A percentile compares a stretch with the other conserved stretches of the same genome.
Conservation (phyloP, 2,113 vertebrate genomes). For the Columba janthina region DNA sequence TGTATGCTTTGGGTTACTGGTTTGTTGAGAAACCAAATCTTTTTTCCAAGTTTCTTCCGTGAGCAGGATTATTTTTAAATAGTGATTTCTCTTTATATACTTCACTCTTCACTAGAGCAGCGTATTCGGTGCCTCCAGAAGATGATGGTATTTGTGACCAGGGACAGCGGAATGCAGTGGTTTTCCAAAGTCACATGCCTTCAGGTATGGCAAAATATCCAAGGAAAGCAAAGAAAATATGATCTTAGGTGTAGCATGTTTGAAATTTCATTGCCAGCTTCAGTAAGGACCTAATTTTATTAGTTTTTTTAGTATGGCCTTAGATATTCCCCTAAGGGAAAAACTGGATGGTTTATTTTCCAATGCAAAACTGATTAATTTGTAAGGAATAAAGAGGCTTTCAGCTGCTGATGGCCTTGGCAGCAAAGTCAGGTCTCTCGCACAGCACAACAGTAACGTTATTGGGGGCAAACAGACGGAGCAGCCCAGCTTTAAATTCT, state of each 20-base stretch:
- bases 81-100: neutral
- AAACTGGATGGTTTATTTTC: neutral
- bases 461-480: neutral
- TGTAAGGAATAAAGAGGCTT: constrained; percentile 11
- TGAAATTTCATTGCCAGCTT: constrained; percentile 9
- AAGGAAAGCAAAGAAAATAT: neutral
- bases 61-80: neutral
- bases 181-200: neutral
- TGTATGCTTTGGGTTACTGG: neutral
- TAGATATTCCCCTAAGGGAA: neutral
- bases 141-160: neutral
- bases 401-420: neutral
- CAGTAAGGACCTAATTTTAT: neutral
- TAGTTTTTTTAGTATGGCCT: neutral
- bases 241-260: neutral
- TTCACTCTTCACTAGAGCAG: neutral
- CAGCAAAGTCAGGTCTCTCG: neutral
- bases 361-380: neutral
- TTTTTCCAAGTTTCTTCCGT: neutral
- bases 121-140: neutral
- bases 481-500: constrained; percentile 18
- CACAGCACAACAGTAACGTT: neutral
- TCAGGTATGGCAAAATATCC: neutral
- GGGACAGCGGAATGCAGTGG: neutral
- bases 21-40: constrained; percentile 35